Evolutionary conservation across 2,888 invertebrate species (phyloP), one percentile per base, ranked within the genome.

Genomic region (Ischnus inquisitorius): DNA sequence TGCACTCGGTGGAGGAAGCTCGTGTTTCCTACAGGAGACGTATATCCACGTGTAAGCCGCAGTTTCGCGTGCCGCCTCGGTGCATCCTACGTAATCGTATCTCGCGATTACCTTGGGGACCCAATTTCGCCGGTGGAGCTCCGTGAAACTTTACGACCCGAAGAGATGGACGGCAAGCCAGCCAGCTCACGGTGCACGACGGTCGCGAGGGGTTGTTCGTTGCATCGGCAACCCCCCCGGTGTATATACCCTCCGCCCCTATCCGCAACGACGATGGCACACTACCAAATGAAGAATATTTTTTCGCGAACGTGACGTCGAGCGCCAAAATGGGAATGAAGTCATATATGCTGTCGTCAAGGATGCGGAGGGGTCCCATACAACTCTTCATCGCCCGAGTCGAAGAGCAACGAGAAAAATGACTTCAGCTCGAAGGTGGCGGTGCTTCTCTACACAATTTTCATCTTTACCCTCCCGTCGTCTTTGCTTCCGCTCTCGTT

Each of bases 101-200:
- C 85, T 84, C 79, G 77, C 85, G 84, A 85, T 85, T 85, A 85
- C 85, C 85, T 85, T 82, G 82, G 85, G 85, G 85, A 85, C 85
- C 84, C 85, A 85, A 85, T 85, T 85, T 85, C 79, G 69, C 82
- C 84, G 84, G 82, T 84, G 79, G 79, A 84, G 85, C 84, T 84
- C 79, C 79, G 85, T 82, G 85, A 82, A 85, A 85, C 84, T 85
- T 85, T 85, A 85, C 84, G 85, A 84, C 77, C 84, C 57, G 72
- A 77, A 64, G 84, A 84, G 84, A 84, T 69, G 78, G 77, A 84
- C 80, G 81, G 65, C 39, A 74, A 60, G 34, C 34, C 34, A 34
- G 8, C 34, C 8, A n/a, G n/a, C 72, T 54, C 72, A 43, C 43
- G 48, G 2, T 60, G 60, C 28, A 25, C 60, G 39, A 54, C 54